A percentile compares a stretch with the other conserved stretches of the same genome.
phyloP scores from a whole-genome alignment of 1,140 invertebrate genomes.

The Atopsyche davidsoni region DNA sequence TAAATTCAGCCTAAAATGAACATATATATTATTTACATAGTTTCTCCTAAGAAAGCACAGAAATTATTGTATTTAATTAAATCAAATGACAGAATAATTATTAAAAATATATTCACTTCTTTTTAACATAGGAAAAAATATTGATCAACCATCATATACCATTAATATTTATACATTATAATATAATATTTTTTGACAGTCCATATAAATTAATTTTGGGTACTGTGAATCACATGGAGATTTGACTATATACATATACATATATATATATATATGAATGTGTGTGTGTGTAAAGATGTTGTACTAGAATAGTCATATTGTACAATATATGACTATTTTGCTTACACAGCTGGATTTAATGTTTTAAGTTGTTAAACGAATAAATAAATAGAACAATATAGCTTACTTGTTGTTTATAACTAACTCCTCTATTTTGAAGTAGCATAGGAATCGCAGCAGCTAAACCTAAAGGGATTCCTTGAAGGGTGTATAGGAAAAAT shows the following conservation, averaged over 20 bases:
- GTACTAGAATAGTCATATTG: too few relatives aligned
- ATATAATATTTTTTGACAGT: too few relatives aligned
- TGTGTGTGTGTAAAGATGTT: background rate
- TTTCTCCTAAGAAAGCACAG: too few relatives aligned
- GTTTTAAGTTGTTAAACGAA: too few relatives aligned
- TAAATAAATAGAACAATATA: too few relatives aligned
- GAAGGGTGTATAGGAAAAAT: slow-evolving; percentile 87
- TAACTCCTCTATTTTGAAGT: slow-evolving; percentile 83
- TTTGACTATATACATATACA: too few relatives aligned
- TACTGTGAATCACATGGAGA: too few relatives aligned
- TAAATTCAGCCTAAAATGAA: slow-evolving; percentile 88
- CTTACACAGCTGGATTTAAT: too few relatives aligned
- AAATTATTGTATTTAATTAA: too few relatives aligned
- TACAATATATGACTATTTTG: too few relatives aligned
- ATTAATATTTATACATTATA: background rate
- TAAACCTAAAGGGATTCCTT: slow-evolving; percentile 94
- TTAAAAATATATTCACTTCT: slow-evolving; percentile 3
- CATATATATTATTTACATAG: slow-evolving; percentile 1
- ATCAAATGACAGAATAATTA: too few relatives aligned
- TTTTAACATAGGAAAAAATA: background rate
- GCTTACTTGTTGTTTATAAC: slow-evolving; percentile 68
- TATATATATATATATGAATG: background rate
- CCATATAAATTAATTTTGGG: too few relatives aligned
- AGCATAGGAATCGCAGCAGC: slow-evolving; percentile 92
- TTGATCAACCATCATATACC: background rate